These are phyloP conservation scores for Paralichthys olivaceus DNA, from an alignment of 2,113 vertebrate species.

Conservation along the genomic window DNA sequence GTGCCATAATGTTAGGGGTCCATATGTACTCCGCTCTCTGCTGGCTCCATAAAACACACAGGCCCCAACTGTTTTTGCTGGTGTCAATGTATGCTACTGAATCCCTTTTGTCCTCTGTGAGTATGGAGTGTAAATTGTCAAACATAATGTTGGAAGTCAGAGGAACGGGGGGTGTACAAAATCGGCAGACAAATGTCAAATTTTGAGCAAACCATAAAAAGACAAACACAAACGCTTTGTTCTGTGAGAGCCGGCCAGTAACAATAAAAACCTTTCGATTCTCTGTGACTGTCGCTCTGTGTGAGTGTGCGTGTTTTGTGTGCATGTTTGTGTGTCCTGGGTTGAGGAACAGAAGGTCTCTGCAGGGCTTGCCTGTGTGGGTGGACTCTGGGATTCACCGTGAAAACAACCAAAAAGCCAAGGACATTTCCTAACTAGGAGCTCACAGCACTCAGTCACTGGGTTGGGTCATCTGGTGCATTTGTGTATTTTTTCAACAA, in stretches of 20 bases:
- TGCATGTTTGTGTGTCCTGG: constrained; percentile 52
- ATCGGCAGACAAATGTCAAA: constrained; percentile 35
- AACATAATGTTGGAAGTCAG: constrained; percentile 24
- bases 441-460: constrained; percentile 45
- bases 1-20: constrained; percentile 73
- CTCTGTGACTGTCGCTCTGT: constrained; percentile 23
- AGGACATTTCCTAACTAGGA: constrained; percentile 83
- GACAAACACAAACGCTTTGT: constrained; percentile 40
- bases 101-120: constrained; percentile 45
- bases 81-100: constrained; percentile 54
- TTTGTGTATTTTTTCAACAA: constrained; percentile 15
- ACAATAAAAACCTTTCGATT: constrained; percentile 27
- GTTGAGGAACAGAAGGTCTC: constrained; percentile 86
- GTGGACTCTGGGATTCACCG: constrained; percentile 85
- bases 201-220: constrained; percentile 30
- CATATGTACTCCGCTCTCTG: constrained; percentile 75
- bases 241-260: constrained; percentile 18
- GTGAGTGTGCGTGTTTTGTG: constrained; percentile 9
- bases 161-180: not conserved
- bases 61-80: constrained; percentile 69
- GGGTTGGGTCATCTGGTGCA: constrained; percentile 13
- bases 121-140: constrained; percentile 16
- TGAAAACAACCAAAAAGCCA: constrained; percentile 83
- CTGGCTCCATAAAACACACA: constrained; percentile 75
- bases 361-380: constrained; percentile 84